Base-by-base conservation (phyloP, 2,797 vertebrate species). In the Artibeus lituratus region DNA sequence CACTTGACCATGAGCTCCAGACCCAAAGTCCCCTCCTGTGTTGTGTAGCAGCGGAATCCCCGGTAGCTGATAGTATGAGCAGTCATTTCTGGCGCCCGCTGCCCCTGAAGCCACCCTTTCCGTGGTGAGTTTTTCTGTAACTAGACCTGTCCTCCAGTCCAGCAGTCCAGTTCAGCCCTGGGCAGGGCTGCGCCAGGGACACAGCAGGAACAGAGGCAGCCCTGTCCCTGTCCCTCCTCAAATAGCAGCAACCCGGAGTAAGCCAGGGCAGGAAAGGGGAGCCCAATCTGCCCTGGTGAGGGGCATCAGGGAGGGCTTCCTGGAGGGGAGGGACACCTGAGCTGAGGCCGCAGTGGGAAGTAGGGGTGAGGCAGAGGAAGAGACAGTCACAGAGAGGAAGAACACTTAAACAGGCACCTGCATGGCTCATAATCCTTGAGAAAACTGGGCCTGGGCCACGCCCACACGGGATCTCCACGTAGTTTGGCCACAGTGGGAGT, bases 391-490 rank as follows among this genome's bases (percentile, higher is more conserved):
- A 22, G 72, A 22, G 53, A 55, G 53, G 72, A 92, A 53, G 32
- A 65, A 5, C 3, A 0, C 10, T 35, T 14, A 51, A 35, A n/a
- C 51, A 21, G 39, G 47, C 1, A 2, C 15, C 51, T 1, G 39
- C 55, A 32, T 3, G 32, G 62, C 47, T 44, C 44, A 1, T 39
- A 18, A n/a, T 47, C 51, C 10, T 4, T 32, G 18, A 24, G 62
- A n/a, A 92, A 24, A 26, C 37, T 5, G 1, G 7, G n/a, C n/a
- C 73, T n/a, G 8, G 19, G 53, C 39, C 59, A 37, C 2, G 4
- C 29, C 42, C 22, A 9, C 57, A 3, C 6, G 0, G 7, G 21
- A 15, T 18, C n/a, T 76, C 10, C 0, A 1, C 4, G 6, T 14
- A 59, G 57, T 59, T 0, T 51, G 82, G 59, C 62, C 32, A 2